Conservation (phyloP, 2,797 vertebrate species). For the Rhinichthys osculus region DNA sequence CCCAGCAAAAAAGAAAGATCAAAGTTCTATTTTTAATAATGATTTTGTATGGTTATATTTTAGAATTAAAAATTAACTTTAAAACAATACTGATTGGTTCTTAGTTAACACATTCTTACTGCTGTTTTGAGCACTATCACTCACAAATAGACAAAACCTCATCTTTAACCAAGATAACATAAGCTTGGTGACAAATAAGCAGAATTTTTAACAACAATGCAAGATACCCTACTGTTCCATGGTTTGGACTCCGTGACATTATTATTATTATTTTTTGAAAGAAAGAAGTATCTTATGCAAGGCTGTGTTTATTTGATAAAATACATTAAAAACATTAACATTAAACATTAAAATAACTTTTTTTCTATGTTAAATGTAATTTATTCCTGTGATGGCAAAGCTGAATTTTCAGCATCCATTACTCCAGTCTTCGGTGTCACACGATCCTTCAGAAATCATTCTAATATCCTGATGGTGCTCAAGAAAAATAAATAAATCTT, state of each 20-base stretch:
- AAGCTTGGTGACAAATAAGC: not conserved
- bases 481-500: not conserved
- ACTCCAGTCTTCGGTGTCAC: not conserved
- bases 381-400: not conserved
- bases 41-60: not conserved
- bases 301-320: not conserved
- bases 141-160: not conserved
- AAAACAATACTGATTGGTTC: not conserved
- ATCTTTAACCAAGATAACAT: not conserved
- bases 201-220: too few relatives aligned
- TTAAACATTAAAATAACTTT: not conserved
- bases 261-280: too few relatives aligned
- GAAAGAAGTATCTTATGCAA: not conserved
- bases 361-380: not conserved
- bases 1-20: too few relatives aligned
- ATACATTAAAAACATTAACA: not conserved
- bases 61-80: not conserved
- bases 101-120: not conserved
- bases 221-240: too few relatives aligned
- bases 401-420: not conserved
- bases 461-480: not conserved
- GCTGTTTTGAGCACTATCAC: not conserved
- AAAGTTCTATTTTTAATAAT: not conserved
- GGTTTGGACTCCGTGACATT: too few relatives aligned
- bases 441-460: not conserved